Evolutionary conservation across 2,888 invertebrate genomes (phyloP), one percentile per base, ranked within the genome.

Genomic region (Meta bourneti): DNA sequence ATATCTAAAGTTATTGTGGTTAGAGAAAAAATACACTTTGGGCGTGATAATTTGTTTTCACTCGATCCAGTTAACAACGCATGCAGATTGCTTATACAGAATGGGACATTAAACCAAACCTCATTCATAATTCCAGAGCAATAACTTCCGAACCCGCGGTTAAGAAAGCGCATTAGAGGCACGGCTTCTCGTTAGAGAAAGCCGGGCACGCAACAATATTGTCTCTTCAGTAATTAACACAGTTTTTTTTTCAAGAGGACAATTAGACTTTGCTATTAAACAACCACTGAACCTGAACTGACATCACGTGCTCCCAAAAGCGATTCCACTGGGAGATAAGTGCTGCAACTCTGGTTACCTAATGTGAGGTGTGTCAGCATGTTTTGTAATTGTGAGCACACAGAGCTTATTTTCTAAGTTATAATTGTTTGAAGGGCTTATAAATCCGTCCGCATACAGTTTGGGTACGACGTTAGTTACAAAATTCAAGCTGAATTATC

Each of bases 211-310:
- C 49, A 86, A 51, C 51, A 86, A 70, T 85, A 75, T 61, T 34
- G 51, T 51, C 70, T 80, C 52, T 87, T 72, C 54, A 13, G 51
- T 54, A 74, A 87, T 87, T 87, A 87, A 54, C 87, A 87, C 79
- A 87, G 16, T 51, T 87, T 19, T 71, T 16, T 71, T 87, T 48
- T 69, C 69, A 69, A 51, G 16, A 48, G 72, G 51, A 71, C 78
- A 87, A 87, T 87, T 71, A 80, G 20, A 71, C 49, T 84, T 54
- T 51, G 9, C 54, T 74, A 84, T 75, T 75, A 74, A 74, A 70
- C 49, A 82, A 70, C 19, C 49, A 48, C 7, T 82, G 82, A 75
- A 34, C 75, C 34, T 54, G 83, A 83, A 83, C 83, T 83, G 20
- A 20, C 49, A 74, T 52, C 34, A 74, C 54, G 54, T 75, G 75